Evolutionary conservation across 1,140 invertebrate genomes (phyloP), one percentile per base, ranked within the genome.

Genomic region (Drosophila sucinea): DNA sequence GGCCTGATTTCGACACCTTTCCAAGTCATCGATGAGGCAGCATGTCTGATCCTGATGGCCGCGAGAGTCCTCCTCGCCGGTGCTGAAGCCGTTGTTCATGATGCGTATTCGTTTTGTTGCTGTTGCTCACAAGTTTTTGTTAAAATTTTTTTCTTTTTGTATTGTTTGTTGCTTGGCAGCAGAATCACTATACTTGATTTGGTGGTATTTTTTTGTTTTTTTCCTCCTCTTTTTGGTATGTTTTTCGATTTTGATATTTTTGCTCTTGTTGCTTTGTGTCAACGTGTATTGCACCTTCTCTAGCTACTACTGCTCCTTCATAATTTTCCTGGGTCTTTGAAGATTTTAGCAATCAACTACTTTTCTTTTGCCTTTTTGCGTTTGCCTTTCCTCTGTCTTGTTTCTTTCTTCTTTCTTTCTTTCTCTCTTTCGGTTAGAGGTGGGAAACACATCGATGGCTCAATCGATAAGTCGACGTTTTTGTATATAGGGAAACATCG

Each of bases 21-120:
- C 95, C 71, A 95, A 95, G 86, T 98, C 97, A 93, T 99, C 98
- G 78, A 98, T 95, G 66, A 99, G 94, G 93, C 98, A 99, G 94
- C 98, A 99, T 76, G 97, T 96, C 94, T 98, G 97, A 90, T 98
- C 97, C 35, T 95, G 94, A 80, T 95, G 95, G 4, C 94, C 94
- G 65, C 96, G 93, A 61, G 96, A 97, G 93, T 97, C 96, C 93
- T 97, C 96, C 93, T 97, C 97, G 77, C 96, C 96, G 86, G 96
- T 97, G 92, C 96, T 97, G 92, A 97, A 97, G 85, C 97, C 97
- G 94, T 97, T 97, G 92, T 94, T 94, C 93, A 94, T 94, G 57
- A 66, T 79, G n/a, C 44, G 23, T 51, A 27, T 51, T 25, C 44
- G 44, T 51, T 51, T 51, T 51, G 44, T 51, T 51, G 44, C 44